Evolutionary conservation across 2,113 vertebrate species (phyloP), one percentile per base, ranked within the genome.

Genomic region (Nicator chloris): DNA sequence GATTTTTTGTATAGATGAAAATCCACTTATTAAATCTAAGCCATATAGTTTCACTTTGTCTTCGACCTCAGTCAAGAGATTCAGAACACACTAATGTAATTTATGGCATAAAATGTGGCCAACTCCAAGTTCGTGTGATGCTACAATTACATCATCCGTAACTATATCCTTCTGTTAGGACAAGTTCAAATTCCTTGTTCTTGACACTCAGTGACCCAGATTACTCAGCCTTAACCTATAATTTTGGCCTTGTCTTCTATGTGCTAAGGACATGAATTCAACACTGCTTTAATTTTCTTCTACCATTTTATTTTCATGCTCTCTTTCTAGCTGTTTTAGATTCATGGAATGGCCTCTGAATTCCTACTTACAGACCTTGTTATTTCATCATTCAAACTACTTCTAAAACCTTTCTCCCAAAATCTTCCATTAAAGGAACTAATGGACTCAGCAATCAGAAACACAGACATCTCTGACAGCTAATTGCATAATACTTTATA

Each of bases 201-300:
- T 92, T 96, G 92, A 83, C 94, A 88, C 82, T 35, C 40, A 68
- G 24, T 83, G 91, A 94, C 92, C 94, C 86, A 79, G 64, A 96
- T 97, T 95, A 97, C 92, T 96, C 91, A 97, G 91, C 51, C 47
- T 93, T 94, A 93, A 95, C 92, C 95, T 89, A 15, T 51, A 91
- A 88, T 82, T 70, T 94, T 84, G 69, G 78, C 65, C 80, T 91
- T 82, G 61, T 78, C 86, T 68, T 86, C 68, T 64, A 11, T 86
- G 91, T 45, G 40, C 73, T 82, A 83, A 89, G 83, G 69, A 91
- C 83, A 60, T 84, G 51, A 93, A 90, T 95, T 95, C 82, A 93
- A 64, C 56, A 40, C 15, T 78, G 44, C 26, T 84, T 93, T 82
- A 86, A 88, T 91, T 94, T 96, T 64, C 49, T 84, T 88, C 51